Percentiles rank a stretch among this genome's conserved stretches.
Evolutionary conservation across 2,888 invertebrate species (phyloP).

Genomic region (Eustalomyia histrio): DNA sequence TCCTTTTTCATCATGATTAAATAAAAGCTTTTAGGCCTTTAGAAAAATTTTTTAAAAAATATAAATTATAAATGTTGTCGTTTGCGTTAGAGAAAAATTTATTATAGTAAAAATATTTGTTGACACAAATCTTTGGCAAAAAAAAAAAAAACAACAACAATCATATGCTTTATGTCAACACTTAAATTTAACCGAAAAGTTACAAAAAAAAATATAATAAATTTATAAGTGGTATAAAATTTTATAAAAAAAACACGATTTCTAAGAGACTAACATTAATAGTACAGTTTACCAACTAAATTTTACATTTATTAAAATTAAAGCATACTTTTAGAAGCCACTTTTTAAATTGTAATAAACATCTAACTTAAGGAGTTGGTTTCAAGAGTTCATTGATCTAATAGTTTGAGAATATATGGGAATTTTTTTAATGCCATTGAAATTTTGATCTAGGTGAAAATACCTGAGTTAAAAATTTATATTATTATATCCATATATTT

Average conservation of each 20-base stretch:
- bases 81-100: background rate
- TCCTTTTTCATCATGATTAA: background rate
- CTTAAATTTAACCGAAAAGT: background rate
- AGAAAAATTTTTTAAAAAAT: background rate
- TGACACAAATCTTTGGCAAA: slow-evolving; percentile 13
- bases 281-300: too few relatives aligned
- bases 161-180: slow-evolving; percentile 20
- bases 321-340: too few relatives aligned
- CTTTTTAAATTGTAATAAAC: too few relatives aligned
- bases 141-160: background rate
- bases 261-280: too few relatives aligned
- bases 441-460: too few relatives aligned
- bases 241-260: background rate
- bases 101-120: background rate
- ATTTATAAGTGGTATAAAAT: background rate
- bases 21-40: background rate
- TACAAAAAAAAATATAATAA: background rate
- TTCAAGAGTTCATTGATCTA: too few relatives aligned
- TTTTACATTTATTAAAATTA: too few relatives aligned
- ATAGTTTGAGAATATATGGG: too few relatives aligned
- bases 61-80: background rate
- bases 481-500: too few relatives aligned
- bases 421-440: too few relatives aligned
- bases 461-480: too few relatives aligned
- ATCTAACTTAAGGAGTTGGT: too few relatives aligned